Base-by-base conservation (phyloP, 2,113 vertebrate genomes). In the Myotis yumanensis region DNA sequence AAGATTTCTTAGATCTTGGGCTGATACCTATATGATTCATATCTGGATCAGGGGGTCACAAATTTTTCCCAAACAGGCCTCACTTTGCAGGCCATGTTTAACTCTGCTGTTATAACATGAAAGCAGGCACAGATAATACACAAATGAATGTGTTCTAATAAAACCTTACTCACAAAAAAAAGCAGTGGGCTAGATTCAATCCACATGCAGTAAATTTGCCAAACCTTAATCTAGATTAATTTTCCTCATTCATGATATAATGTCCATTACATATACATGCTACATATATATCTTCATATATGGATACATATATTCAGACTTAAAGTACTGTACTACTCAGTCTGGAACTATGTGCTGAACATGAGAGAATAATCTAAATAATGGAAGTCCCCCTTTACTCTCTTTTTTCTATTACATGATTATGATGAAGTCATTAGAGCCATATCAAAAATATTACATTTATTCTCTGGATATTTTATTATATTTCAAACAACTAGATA, bases 401-500 rank as follows among this genome's bases (percentile, higher is more conserved):
- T 59, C 35, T 79, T 86, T 89, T 89, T 91, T 91, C 80, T 94
- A 93, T 85, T 89, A 92, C 52, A 87, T 85, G 59, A 94, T 85
- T 93, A 94, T 79, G 35, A 96, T 94, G 57, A 93, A 95, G 72
- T 84, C 57, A 91, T 91, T 81, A 93, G 72, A 91, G 64, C 76
- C 32, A 77, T 92, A 95, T 90, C 71, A 95, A 97, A 95, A 68
- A 93, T 86, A 96, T 71, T 81, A 86, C 35, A 90, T 76, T 96
- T 95, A 79, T 79, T 95, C 86, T 96, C 89, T 93, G 59, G 54
- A 89, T 89, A 96, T 90, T 91, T 94, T 96, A 95, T 97, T 97
- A 96, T 93, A 83, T 85, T 96, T 95, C 92, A 96, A 93, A 94
- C 59, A 97, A 95, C 76, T 89, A 94, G 83, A 94, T 95, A 91